Evolutionary conservation across 2,888 invertebrate species (phyloP), one percentile per base, ranked within the genome.

Genomic region (Eristalinus aeneus): DNA sequence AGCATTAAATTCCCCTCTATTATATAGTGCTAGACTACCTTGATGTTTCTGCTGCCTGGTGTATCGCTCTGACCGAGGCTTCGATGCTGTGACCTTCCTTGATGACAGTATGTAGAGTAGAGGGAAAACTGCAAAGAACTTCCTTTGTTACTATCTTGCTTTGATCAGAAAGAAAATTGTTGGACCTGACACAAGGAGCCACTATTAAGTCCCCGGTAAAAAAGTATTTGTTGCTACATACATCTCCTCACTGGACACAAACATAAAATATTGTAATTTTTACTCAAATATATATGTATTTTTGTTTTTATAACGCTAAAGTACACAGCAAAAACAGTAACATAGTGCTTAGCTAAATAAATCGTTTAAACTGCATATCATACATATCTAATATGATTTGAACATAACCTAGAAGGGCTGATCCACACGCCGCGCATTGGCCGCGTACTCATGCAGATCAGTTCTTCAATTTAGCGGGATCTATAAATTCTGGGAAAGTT

Each of bases 251-350:
- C 27, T 5, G 27, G 27, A n/a, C 4, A 60, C 27, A 60, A 60
- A 60, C 23, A 27, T 12, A n/a, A 39, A 69, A 46, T 31, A n/a
- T n/a, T 73, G 16, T 34, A 83, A 73, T 73, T 83, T 78, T 53
- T 77, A 73, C 64, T 78, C 78, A 83, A 73, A 78, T 78, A 78
- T 80, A 73, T 67, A 64, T 58, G 32, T 67, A 46, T 69, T 78
- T 34, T 56, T 75, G 16, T 23, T 60, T 53, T 46, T 67, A 77
- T 23, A 64, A 72, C 61, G 46, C 56, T 67, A 36, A 58, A 39
- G 39, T 67, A 75, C 67, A 79, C 74, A 79, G 31, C 71, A 79
- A 71, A 54, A 74, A 65, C 65, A 75, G 61, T 75, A 71, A 75
- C 34, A 60, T 71, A 65, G 46, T 60, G 69, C 74, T 64, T 64